A percentile compares a stretch with the other conserved stretches of the same genome.
phyloP scores from a whole-genome alignment of 2,113 vertebrate genomes.

The Phalacrocorax pelagicus region DNA sequence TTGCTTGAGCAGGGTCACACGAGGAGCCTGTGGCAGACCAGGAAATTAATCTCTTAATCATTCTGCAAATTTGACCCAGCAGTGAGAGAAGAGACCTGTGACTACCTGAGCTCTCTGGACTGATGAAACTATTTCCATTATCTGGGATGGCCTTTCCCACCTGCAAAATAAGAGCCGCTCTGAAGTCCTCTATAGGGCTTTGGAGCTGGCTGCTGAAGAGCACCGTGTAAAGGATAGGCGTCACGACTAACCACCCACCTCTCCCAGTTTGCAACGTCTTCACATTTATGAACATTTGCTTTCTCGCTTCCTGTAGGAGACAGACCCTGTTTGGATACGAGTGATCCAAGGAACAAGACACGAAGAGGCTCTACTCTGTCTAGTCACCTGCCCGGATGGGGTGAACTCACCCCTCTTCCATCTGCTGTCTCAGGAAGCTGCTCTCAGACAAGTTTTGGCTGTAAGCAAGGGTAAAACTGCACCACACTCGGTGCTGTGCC shows the following conservation, averaged over 20 bases:
- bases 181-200: background rate
- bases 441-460: background rate
- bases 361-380: background rate
- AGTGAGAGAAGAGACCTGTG: background rate
- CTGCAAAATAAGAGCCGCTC: background rate
- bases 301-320: background rate
- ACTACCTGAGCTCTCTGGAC: background rate
- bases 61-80: background rate
- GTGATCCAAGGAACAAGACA: background rate
- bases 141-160: background rate
- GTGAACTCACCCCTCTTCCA: background rate
- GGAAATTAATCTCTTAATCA: constrained; percentile 40
- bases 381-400: background rate
- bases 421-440: background rate
- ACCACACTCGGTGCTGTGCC: background rate
- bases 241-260: fast-evolving
- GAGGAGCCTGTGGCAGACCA: background rate
- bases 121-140: background rate
- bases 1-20: background rate
- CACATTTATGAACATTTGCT: background rate
- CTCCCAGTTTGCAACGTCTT: background rate
- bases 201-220: background rate
- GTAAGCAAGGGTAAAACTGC: background rate
- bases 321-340: background rate
- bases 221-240: fast-evolving